A percentile compares a stretch with the other conserved stretches of the same genome.
Evolutionary conservation across 2,113 vertebrate species (phyloP).

Genomic region (Nansenia antarctica): DNA sequence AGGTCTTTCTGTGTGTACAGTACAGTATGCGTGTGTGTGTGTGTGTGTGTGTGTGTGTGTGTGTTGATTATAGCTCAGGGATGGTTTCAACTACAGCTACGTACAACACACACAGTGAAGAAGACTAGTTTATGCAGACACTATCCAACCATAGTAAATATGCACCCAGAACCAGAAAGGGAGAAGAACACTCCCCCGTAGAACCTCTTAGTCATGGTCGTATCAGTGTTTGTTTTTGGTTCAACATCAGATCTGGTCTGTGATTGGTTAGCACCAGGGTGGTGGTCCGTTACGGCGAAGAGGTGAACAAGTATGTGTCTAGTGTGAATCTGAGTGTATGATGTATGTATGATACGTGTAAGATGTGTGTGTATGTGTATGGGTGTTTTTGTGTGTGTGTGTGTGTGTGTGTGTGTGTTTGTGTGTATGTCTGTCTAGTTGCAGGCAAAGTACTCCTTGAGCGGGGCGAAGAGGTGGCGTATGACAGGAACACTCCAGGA

Average conservation of each 20-base stretch:
- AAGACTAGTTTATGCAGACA: conserved; percentile 30
- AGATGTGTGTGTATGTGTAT: conserved; percentile 23
- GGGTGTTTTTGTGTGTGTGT: conserved; percentile 30
- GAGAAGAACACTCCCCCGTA: background rate
- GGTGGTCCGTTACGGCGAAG: background rate
- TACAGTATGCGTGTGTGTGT: conserved; percentile 1
- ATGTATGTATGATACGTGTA: no score
- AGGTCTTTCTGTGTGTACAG: conserved; percentile 17
- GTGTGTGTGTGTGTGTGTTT: conserved; percentile 28
- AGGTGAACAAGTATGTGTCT: conserved; percentile 12
- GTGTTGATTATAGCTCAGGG: conserved; percentile 10
- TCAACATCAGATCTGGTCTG: background rate
- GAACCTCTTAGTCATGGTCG: background rate
- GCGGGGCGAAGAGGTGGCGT: conserved; percentile 96
- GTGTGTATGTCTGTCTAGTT: conserved; percentile 74
- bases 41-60: conserved; percentile 2
- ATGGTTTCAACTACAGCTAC: background rate
- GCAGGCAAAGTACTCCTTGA: conserved; percentile 99
- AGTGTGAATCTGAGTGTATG: conserved; percentile 23
- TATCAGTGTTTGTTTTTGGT: background rate
- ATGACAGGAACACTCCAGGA: conserved; percentile 99
- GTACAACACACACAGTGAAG: background rate
- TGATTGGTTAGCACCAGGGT: conserved; percentile 2
- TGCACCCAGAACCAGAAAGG: background rate
- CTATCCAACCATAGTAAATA: background rate